A percentile compares a stretch with the other conserved stretches of the same genome.
These are phyloP conservation scores for Xanthostigma xanthostigma DNA, from an alignment of 2,888 invertebrate genomes.

Conservation along the genomic window DNA sequence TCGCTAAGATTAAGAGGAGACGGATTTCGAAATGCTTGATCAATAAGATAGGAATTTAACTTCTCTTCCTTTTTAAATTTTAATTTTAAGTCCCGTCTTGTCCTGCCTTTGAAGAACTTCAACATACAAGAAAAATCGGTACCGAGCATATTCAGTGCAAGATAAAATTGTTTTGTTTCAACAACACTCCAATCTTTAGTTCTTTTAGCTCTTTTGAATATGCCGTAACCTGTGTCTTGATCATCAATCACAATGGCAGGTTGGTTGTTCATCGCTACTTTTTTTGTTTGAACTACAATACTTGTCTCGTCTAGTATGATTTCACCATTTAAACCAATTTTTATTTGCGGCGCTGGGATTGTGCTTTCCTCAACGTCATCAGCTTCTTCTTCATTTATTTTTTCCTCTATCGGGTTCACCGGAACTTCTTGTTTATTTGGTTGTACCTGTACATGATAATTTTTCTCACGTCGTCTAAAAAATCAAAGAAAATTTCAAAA, in stretches of 20 bases:
- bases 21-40: slow-evolving; percentile 56
- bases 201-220: slow-evolving; percentile 50
- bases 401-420: slow-evolving; percentile 4
- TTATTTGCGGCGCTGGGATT: slow-evolving; percentile 68
- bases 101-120: slow-evolving; percentile 60
- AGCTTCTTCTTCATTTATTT: slow-evolving; percentile 11
- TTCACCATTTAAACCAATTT: slow-evolving; percentile 72
- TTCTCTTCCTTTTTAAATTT: slow-evolving; percentile 90
- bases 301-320: slow-evolving; percentile 76
- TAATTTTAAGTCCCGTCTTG: slow-evolving; percentile 67
- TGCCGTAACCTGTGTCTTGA: slow-evolving; percentile 35
- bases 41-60: slow-evolving; percentile 53
- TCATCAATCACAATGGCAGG: slow-evolving; percentile 52
- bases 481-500: no score
- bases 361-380: slow-evolving; percentile 26
- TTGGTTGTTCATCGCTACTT: slow-evolving; percentile 45
- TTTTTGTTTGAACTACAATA: slow-evolving; percentile 60
- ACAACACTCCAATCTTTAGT: slow-evolving; percentile 58
- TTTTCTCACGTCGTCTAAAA: no score
- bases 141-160: slow-evolving; percentile 75
- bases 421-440: slow-evolving; percentile 1
- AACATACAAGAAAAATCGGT: slow-evolving; percentile 89
- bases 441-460: background rate
- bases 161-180: slow-evolving; percentile 84
- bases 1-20: slow-evolving; percentile 51